Percentiles rank a stretch among this genome's conserved stretches.
phyloP scores from a whole-genome alignment of 2,113 vertebrate species.

The Burhinus bistriatus region DNA sequence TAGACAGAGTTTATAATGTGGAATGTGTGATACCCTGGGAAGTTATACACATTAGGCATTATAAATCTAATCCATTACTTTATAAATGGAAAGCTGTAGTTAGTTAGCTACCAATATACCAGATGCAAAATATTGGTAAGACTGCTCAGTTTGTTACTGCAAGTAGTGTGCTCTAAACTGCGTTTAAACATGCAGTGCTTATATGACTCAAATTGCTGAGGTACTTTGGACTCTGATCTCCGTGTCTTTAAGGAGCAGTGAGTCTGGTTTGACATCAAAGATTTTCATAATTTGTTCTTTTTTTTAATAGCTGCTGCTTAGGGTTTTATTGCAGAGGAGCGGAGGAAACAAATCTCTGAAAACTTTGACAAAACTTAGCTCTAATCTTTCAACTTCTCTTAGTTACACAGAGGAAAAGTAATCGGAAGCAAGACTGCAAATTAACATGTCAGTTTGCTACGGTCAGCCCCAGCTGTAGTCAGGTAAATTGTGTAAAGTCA shows the following conservation, averaged over 20 bases:
- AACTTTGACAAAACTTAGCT: background rate
- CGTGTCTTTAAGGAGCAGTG: background rate
- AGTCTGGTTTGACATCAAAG: background rate
- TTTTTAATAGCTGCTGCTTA: background rate
- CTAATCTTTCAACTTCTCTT: background rate
- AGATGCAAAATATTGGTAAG: background rate
- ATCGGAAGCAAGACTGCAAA: background rate
- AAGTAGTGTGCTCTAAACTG: accelerated
- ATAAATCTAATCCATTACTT: background rate
- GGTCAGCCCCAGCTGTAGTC: background rate
- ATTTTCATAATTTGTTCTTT: background rate
- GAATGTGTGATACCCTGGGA: background rate
- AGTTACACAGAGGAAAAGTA: background rate
- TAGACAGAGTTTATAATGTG: background rate
- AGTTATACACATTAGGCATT: too few species aligned
- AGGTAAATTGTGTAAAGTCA: background rate
- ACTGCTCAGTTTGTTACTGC: too few species aligned
- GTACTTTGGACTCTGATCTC: background rate
- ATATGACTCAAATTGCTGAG: background rate
- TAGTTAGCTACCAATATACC: background rate
- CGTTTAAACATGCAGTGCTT: background rate
- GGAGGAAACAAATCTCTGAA: background rate
- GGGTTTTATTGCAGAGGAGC: background rate
- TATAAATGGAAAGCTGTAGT: background rate
- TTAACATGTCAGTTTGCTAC: background rate